Evolutionary conservation across 2,888 invertebrate genomes (phyloP).

Genomic region (Teleogryllus oceanicus): DNA sequence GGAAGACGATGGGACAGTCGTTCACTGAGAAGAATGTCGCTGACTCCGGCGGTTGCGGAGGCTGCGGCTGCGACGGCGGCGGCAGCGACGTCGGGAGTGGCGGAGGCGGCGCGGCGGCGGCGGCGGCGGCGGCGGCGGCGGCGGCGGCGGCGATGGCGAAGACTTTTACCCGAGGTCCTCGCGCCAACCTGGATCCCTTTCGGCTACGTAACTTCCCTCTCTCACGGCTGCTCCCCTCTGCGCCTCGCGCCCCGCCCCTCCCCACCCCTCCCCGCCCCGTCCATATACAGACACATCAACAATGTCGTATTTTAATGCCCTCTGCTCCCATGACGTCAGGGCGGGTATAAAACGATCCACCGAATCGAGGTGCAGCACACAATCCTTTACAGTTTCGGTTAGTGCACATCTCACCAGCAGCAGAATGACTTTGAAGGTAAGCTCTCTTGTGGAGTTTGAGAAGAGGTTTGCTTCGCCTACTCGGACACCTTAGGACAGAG

Average conservation of each 20-base stretch:
- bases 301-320: constrained; percentile 18
- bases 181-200: too few relatives aligned
- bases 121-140: too few relatives aligned
- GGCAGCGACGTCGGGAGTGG: too few relatives aligned
- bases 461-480: too few relatives aligned
- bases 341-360: neutral
- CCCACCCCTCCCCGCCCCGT: neutral
- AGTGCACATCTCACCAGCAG: neutral
- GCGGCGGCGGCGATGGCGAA: too few relatives aligned
- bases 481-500: too few relatives aligned
- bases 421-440: neutral
- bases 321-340: neutral
- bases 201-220: neutral
- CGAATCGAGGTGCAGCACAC: neutral
- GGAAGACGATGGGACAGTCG: too few relatives aligned
- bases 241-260: neutral
- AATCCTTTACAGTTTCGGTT: neutral
- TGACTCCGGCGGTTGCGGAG: too few relatives aligned
- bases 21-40: too few relatives aligned
- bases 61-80: too few relatives aligned
- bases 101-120: too few relatives aligned
- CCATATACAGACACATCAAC: constrained; percentile 10
- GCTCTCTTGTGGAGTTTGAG: neutral
- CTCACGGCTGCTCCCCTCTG: neutral
- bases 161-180: too few relatives aligned